Conservation (phyloP, 2,888 invertebrate genomes). For the Chloromyia formosa region DNA sequence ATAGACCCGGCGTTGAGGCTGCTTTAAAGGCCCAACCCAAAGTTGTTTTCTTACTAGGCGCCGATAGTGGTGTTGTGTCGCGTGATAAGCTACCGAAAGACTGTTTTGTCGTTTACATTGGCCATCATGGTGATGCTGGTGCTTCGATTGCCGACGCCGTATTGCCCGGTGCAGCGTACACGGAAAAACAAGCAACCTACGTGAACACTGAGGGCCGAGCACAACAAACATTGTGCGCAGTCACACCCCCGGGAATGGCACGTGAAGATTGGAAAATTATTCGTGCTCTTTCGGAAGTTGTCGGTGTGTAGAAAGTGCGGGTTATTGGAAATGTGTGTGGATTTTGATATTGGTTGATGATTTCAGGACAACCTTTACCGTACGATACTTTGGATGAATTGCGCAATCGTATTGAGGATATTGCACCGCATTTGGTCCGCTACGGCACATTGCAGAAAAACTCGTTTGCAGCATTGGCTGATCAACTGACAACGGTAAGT, state of each 20-base stretch:
- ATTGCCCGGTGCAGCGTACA: constrained; percentile 96
- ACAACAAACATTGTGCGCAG: constrained; percentile 87
- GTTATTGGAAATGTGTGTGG: background rate
- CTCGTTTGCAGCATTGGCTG: constrained; percentile 83
- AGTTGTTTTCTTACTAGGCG: constrained; percentile 90
- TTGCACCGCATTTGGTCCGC: constrained; percentile 88
- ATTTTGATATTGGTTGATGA: background rate
- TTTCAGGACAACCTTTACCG: constrained; percentile 72
- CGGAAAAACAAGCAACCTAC: constrained; percentile 97
- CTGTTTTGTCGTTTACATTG: constrained; percentile 90
- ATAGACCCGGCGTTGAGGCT: constrained; percentile 76
- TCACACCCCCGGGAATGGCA: constrained; percentile 91
- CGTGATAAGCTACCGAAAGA: constrained; percentile 81
- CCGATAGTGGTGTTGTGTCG: constrained; percentile 85
- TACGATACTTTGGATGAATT: constrained; percentile 89
- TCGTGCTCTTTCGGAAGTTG: constrained; percentile 93
- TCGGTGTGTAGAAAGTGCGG: constrained; percentile 60
- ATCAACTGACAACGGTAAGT: constrained; percentile 74
- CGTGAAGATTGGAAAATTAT: constrained; percentile 99
- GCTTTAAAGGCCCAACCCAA: constrained; percentile 74
- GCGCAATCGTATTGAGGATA: constrained; percentile 79
- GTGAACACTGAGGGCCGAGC: constrained; percentile 98
- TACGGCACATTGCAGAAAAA: constrained; percentile 87
- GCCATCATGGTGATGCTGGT: constrained; percentile 95
- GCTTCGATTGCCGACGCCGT: constrained; percentile 93